Evolutionary conservation across 2,113 vertebrate genomes (phyloP), one percentile per base, ranked within the genome.

Genomic region (Triplophysa siluroides): DNA sequence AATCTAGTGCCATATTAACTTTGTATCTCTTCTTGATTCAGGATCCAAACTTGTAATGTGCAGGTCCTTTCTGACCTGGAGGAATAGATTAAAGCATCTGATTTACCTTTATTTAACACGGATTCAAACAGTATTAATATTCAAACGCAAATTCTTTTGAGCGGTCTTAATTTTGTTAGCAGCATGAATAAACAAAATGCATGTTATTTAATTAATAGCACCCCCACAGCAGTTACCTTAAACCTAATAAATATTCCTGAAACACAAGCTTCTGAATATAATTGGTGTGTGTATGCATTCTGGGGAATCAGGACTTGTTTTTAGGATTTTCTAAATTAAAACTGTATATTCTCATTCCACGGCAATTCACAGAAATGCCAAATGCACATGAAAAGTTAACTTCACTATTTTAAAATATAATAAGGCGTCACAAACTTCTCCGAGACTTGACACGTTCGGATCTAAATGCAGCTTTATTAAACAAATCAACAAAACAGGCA

Each of bases 1-100:
- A 83, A 80, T 84, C 82, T 80, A 76, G 77, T 58, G 67, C 63
- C n/a, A 65, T 78, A 74, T 81, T 80, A 84, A 80, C 50, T 73
- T 79, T 33, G 68, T 65, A 67, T 73, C 83, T 82, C 76, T 84
- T 85, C 77, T 73, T 24, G 45, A 45, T 56, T n/a, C 78, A 21
- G 60, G 82, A 62, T 3, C 33, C 65, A 64, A 68, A 78, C 77
- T 54, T 50, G 72, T 79, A 80, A 86, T 82, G 47, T 75, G 81
- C 77, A 12, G 60, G 38, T 60, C 21, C 43, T 41, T 63, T 78
- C 66, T 82, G 73, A 84, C 80, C 85, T 70, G 73, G 67, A 72
- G 67, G 41, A 60, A 76, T 63, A 81, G 80, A 81, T 83, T 78
- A 63, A 69, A 60, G 45, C 4, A 2, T 33, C 19, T 26, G 61